Conservation (phyloP, 2,888 invertebrate genomes). For the Hydropsyche betteni region DNA sequence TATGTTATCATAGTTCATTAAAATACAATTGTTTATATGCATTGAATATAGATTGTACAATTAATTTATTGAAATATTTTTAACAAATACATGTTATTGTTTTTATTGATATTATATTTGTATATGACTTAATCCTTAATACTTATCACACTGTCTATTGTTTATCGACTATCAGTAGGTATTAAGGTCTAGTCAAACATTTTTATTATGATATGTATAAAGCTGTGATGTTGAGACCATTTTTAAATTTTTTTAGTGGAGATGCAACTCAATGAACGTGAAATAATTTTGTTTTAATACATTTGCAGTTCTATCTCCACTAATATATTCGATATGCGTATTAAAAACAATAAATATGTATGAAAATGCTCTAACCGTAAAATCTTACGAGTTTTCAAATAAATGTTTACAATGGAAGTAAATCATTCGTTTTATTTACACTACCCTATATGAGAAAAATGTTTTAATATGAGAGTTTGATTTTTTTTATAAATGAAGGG, state of each 20-base stretch:
- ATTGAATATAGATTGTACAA: background rate
- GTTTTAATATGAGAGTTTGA: no score
- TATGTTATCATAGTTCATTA: no score
- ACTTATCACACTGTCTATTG: conserved; percentile 18
- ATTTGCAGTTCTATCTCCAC: conserved; percentile 5
- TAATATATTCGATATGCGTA: conserved; percentile 22
- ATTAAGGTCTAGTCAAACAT: conserved; percentile 39
- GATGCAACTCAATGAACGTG: background rate
- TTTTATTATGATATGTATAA: conserved; percentile 39
- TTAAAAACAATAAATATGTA: conserved; percentile 40
- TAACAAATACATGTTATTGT: background rate
- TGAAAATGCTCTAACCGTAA: conserved; percentile 34
- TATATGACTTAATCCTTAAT: conserved; percentile 15
- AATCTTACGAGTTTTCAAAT: conserved; percentile 40
- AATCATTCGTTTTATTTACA: background rate
- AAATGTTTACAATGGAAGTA: conserved; percentile 38
- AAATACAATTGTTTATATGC: no score
- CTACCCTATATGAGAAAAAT: background rate
- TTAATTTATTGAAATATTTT: background rate
- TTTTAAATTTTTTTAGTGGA: conserved; percentile 27
- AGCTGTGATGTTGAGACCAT: conserved; percentile 49
- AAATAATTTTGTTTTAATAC: background rate
- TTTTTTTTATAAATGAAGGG: no score
- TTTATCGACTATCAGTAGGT: conserved; percentile 19
- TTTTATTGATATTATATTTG: no score